These are phyloP conservation scores for Chaunax sp. DNA, from an alignment of 2,797 vertebrate genomes.

Conservation along the genomic window DNA sequence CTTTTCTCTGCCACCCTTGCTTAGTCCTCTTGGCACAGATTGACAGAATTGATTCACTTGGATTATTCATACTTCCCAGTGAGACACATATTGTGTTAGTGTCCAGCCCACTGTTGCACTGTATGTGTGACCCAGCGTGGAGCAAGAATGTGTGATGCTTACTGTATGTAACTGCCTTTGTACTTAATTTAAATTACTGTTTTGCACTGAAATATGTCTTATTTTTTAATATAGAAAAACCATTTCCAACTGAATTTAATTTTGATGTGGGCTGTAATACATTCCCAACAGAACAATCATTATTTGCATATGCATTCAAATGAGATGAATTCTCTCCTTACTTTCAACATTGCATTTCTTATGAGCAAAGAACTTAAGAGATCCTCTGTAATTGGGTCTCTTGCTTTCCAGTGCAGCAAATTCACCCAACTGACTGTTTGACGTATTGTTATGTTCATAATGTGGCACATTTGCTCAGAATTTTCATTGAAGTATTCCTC, in stretches of 20 bases:
- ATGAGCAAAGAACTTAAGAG: conserved; percentile 66
- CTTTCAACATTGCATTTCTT: conserved; percentile 64
- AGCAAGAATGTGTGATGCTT: conserved; percentile 31
- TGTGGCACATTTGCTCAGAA: conserved; percentile 73
- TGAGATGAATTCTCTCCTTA: conserved; percentile 44
- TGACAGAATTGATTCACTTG: conserved; percentile 70
- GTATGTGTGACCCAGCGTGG: conserved; percentile 50
- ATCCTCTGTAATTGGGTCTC: conserved; percentile 75
- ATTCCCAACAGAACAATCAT: conserved; percentile 60
- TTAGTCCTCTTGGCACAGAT: conserved; percentile 74
- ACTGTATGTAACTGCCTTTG: conserved; percentile 23
- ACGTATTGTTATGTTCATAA: conserved; percentile 79
- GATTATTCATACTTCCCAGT: conserved; percentile 71
- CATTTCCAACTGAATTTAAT: conserved; percentile 35
- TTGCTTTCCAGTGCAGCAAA: conserved; percentile 60
- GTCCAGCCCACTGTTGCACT: conserved; percentile 57
- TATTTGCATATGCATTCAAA: conserved; percentile 61
- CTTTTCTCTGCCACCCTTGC: conserved; percentile 64
- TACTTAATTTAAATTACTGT: conserved; percentile 32
- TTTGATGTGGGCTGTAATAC: conserved; percentile 42
- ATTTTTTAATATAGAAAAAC: conserved; percentile 30
- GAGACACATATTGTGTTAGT: conserved; percentile 69
- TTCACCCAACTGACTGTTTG: conserved; percentile 72
- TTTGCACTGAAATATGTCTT: conserved; percentile 25
- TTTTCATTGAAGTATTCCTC: conserved; percentile 82